Conservation (phyloP, 2,113 vertebrate species). For the Eublepharis macularius region DNA sequence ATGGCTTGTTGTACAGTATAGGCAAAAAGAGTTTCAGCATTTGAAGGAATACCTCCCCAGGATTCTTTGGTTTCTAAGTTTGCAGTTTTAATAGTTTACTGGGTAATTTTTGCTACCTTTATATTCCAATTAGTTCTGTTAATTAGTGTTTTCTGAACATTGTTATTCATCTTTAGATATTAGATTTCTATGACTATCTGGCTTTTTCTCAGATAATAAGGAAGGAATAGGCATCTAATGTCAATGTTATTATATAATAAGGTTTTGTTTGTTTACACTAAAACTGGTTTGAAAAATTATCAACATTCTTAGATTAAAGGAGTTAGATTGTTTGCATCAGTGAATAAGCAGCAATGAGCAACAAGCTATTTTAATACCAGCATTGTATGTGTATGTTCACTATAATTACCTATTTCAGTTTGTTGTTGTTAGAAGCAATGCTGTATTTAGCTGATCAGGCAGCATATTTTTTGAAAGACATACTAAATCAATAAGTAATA, state of each 20-base stretch:
- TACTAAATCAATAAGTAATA: background rate
- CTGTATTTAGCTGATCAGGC: background rate
- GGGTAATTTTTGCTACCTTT: constrained; percentile 20
- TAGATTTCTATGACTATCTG: background rate
- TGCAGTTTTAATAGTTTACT: constrained; percentile 21
- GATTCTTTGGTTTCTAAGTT: constrained; percentile 21
- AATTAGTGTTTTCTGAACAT: background rate
- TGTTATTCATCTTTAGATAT: background rate
- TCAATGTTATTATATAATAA: background rate
- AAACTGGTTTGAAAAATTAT: background rate
- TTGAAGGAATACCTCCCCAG: constrained; percentile 40
- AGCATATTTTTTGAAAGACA: background rate
- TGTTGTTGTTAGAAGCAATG: background rate
- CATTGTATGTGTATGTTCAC: background rate
- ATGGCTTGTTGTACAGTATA: background rate
- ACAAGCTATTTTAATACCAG: background rate
- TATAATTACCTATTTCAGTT: background rate
- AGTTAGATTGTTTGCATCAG: background rate
- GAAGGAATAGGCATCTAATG: background rate
- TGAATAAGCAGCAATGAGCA: background rate
- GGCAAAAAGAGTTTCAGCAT: background rate
- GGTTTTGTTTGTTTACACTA: background rate
- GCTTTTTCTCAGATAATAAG: background rate
- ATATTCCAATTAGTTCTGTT: constrained; percentile 8
- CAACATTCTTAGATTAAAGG: background rate